Evolutionary conservation across 2,888 invertebrate genomes (phyloP).

Genomic region (Leptopilina myrica): DNA sequence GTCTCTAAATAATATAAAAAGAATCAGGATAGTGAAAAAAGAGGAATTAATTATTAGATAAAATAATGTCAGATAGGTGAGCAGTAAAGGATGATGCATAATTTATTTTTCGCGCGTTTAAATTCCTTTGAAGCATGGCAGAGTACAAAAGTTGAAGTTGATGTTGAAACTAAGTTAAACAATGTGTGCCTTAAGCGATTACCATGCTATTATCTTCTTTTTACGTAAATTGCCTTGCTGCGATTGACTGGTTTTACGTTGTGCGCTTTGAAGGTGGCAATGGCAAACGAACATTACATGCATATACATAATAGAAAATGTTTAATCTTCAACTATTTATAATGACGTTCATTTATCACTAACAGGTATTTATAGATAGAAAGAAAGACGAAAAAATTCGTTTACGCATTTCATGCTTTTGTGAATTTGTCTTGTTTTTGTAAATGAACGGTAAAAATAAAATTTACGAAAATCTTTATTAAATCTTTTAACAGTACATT

Average conservation of each 20-base stretch:
- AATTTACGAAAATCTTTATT: too few species aligned
- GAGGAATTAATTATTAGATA: neutral
- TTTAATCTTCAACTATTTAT: neutral
- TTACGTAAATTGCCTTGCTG: slow-evolving; percentile 12
- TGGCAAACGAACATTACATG: slow-evolving; percentile 11
- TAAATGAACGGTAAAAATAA: too few species aligned
- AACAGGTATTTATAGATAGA: neutral
- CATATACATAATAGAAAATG: slow-evolving; percentile 3
- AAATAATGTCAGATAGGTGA: neutral
- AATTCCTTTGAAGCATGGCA: slow-evolving; percentile 15
- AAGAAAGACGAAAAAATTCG: slow-evolving; percentile 6
- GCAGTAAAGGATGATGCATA: neutral
- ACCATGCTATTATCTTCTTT: slow-evolving; percentile 26
- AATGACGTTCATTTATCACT: slow-evolving; percentile 1
- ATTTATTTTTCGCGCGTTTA: slow-evolving; percentile 7
- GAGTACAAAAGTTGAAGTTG: slow-evolving; percentile 19
- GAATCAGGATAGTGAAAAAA: neutral
- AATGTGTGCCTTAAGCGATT: slow-evolving; percentile 32
- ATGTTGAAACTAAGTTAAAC: slow-evolving; percentile 29
- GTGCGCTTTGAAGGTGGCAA: slow-evolving; percentile 12
- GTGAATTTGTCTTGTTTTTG: neutral
- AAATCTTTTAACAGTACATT: too few species aligned
- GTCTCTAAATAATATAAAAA: too few species aligned
- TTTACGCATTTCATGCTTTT: neutral
- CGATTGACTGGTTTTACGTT: slow-evolving; percentile 33